Conservation (phyloP, 2,797 vertebrate genomes). For the Chromobotia macracanthus region DNA sequence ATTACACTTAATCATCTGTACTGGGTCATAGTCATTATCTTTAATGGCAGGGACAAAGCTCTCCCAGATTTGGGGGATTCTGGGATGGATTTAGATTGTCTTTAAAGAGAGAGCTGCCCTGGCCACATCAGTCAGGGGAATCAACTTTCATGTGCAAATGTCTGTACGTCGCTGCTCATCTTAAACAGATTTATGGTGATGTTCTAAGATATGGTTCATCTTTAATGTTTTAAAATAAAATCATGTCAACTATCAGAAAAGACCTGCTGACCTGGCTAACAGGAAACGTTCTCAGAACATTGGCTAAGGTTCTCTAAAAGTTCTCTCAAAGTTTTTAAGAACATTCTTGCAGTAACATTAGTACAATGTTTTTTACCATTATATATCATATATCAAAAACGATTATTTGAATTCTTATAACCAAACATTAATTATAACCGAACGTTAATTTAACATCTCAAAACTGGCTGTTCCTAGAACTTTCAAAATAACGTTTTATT, state of each 20-base stretch:
- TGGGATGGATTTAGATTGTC: slow-evolving; percentile 74
- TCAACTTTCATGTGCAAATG: slow-evolving; percentile 60
- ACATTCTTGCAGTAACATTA: no score
- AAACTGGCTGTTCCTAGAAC: no score
- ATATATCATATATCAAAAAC: neutral
- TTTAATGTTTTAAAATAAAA: slow-evolving; percentile 55
- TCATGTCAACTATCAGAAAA: slow-evolving; percentile 39
- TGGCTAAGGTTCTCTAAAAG: no score
- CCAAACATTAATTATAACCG: no score
- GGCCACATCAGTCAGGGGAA: slow-evolving; percentile 66
- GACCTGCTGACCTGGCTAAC: no score
- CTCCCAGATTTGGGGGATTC: slow-evolving; percentile 75
- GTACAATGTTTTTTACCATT: no score
- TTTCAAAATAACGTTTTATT: no score
- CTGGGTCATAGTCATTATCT: slow-evolving; percentile 75
- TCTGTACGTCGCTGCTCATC: slow-evolving; percentile 16
- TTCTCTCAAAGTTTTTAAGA: no score
- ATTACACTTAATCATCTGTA: slow-evolving; percentile 76
- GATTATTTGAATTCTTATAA: no score
- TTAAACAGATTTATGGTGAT: slow-evolving; percentile 8
- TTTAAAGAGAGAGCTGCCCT: slow-evolving; percentile 61
- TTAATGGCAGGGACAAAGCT: slow-evolving; percentile 77
- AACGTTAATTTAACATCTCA: no score
- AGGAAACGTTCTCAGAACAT: no score
- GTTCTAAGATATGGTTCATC: slow-evolving; percentile 34